Evolutionary conservation across 2,113 vertebrate species (phyloP), one percentile per base, ranked within the genome.

Genomic region (Myotis yumanensis): DNA sequence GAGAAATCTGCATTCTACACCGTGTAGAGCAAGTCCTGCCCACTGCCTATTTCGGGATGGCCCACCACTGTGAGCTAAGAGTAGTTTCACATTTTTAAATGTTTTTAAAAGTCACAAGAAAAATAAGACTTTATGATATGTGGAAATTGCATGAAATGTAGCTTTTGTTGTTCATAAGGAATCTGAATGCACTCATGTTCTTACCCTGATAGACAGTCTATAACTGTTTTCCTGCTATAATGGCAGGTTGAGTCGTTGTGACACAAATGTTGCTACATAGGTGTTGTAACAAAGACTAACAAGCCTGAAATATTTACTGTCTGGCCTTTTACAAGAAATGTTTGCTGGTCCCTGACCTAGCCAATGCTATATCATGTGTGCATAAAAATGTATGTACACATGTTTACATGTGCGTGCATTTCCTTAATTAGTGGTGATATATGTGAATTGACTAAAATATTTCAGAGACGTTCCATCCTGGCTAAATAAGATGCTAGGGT

Each of bases 51-150:
- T 57, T 77, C 28, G 18, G 2, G 2, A 72, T 66, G 48, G 30
- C 48, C 54, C 10, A 17, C 10, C 5, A 25, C 11, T 77, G 12
- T 9, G 23, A 94, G 52, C 8, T 52, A 20, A 90, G 52, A 72
- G 94, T 23, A 8, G 4, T 30, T 64, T 43, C 72, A 30, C 30
- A 54, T 40, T 52, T 86, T 79, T 46, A 12, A 77, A 20, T 80
- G 7, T 18, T 82, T 85, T 40, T 57, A 86, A 91, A 90, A 48
- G 11, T 73, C 32, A 84, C 88, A 80, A 43, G n/a, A 89, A 93
- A 93, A 88, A 69, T 28, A 43, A 59, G 30, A 84, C 46, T 83
- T 71, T 25, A 59, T 54, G 23, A 75, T 11, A 32, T 28, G 11
- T 52, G 37, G 46, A 73, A 91, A 71, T 82, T 25, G 5, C 15